phyloP scores from a whole-genome alignment of 2,797 vertebrate species.

The Anabacerthia variegaticeps region DNA sequence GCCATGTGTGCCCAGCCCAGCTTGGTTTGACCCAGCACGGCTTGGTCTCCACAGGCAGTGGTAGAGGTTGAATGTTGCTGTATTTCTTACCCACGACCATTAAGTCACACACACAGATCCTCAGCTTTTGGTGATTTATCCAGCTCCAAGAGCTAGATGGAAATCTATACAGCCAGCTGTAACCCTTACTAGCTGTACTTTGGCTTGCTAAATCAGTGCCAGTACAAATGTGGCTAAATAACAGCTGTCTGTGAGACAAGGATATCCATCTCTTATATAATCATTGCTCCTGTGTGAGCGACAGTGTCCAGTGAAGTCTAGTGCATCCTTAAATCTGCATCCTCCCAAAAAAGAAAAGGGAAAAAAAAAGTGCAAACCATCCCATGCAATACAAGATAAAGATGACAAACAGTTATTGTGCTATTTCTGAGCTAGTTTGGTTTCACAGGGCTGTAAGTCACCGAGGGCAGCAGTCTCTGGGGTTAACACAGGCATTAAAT shows the following conservation, averaged over 20 bases:
- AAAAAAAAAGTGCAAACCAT: background rate
- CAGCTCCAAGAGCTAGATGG: background rate
- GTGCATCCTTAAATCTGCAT: background rate
- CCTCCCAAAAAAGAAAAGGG: background rate
- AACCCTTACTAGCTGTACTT: background rate
- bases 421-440: background rate
- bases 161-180: background rate
- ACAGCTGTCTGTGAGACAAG: background rate
- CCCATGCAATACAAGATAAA: background rate
- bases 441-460: background rate
- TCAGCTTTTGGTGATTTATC: background rate
- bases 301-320: background rate
- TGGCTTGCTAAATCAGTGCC: background rate
- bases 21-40: background rate
- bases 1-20: too few species aligned
- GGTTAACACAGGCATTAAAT: background rate
- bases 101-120: background rate
- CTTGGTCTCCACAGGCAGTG: rapidly evolving
- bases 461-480: background rate
- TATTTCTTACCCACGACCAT: background rate
- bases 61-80: rapidly evolving
- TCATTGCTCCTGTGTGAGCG: background rate
- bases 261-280: background rate
- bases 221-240: background rate
- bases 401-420: background rate